Conservation (phyloP, 1,140 invertebrate species). For the Aphis gossypii region DNA sequence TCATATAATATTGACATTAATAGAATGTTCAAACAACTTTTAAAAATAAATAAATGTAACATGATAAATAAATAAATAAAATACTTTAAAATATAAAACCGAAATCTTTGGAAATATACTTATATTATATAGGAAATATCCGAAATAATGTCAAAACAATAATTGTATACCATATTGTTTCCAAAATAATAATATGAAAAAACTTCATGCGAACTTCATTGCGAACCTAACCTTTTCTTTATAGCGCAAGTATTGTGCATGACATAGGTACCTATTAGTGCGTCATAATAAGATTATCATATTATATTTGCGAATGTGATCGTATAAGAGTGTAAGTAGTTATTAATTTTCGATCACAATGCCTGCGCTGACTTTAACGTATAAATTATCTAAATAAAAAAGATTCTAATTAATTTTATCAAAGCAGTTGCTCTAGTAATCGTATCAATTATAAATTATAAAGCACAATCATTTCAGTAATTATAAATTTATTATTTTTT, state of each 20-base stretch:
- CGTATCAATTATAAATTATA: not conserved
- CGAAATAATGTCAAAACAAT: not conserved
- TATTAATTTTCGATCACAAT: not conserved
- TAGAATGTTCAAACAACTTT: not conserved
- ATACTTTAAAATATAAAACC: not conserved
- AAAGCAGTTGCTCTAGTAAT: not conserved
- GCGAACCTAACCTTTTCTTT: not conserved
- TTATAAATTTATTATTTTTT: not conserved
- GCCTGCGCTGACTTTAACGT: not conserved
- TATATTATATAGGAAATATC: not conserved
- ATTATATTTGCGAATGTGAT: too few species aligned
- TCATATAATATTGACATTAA: not conserved
- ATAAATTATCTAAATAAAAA: slow-evolving; percentile 8
- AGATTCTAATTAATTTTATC: not conserved
- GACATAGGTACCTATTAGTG: too few species aligned
- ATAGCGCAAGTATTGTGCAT: too few species aligned
- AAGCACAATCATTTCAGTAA: not conserved
- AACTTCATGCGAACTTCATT: not conserved
- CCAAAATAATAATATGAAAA: not conserved
- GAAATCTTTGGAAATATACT: not conserved
- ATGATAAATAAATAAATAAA: too few species aligned
- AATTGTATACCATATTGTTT: not conserved
- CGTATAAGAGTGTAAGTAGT: not conserved
- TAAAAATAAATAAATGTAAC: not conserved
- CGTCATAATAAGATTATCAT: too few species aligned